Conservation (phyloP, 2,797 vertebrate species). For the Rallus crepitans region DNA sequence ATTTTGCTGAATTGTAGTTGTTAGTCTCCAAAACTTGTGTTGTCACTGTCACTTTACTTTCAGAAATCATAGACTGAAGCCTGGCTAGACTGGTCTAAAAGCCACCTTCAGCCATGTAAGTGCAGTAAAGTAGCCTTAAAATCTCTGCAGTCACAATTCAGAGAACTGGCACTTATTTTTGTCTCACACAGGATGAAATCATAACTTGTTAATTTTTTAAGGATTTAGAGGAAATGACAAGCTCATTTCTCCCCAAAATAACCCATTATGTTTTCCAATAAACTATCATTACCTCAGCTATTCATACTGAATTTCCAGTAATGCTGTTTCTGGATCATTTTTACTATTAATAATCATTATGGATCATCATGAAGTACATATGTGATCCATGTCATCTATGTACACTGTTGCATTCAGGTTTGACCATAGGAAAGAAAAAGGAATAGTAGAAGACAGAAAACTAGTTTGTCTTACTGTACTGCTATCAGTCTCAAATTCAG, state of each 20-base stretch:
- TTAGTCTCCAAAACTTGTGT: background rate
- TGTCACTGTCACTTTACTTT: background rate
- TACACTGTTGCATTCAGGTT: background rate
- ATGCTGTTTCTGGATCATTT: background rate
- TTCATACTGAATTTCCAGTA: background rate
- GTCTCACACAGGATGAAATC: rapidly evolving
- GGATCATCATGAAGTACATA: background rate
- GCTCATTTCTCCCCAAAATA: background rate
- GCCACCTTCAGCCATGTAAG: background rate
- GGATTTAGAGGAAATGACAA: background rate
- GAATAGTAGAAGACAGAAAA: background rate
- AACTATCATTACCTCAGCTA: background rate
- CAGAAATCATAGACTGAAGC: background rate
- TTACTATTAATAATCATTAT: background rate
- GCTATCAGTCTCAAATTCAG: background rate
- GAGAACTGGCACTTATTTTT: background rate
- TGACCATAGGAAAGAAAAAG: background rate
- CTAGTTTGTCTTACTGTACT: background rate
- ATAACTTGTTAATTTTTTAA: background rate
- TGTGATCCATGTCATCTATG: background rate
- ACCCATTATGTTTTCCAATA: background rate
- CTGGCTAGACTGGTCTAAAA: background rate
- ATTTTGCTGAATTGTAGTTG: background rate
- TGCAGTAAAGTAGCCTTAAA: background rate
- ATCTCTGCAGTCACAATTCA: background rate